Evolutionary conservation across 1,140 invertebrate genomes (phyloP).

Genomic region (Dreissena polymorpha): DNA sequence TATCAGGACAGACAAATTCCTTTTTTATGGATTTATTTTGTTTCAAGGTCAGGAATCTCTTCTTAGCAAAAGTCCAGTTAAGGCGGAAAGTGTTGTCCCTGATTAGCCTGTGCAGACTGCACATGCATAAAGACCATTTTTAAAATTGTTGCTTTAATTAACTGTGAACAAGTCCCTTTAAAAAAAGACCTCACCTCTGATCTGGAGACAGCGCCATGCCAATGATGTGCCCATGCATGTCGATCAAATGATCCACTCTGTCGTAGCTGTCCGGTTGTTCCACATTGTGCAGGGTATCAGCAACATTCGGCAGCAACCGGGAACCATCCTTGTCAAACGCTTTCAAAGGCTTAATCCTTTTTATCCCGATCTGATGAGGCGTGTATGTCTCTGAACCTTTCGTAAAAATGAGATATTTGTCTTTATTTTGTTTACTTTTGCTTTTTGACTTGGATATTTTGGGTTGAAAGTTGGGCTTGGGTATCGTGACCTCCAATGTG

Average conservation of each 20-base stretch:
- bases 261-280: slow-evolving; percentile 79
- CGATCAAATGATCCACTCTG: slow-evolving; percentile 90
- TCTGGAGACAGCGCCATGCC: slow-evolving; percentile 94
- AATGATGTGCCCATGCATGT: slow-evolving; percentile 93
- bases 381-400: slow-evolving; percentile 92
- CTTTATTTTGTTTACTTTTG: slow-evolving; percentile 68
- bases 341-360: slow-evolving; percentile 85
- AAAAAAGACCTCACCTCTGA: slow-evolving; percentile 83
- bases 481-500: neutral
- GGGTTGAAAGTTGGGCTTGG: slow-evolving; percentile 9
- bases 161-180: no score
- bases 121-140: no score
- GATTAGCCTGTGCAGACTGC: no score
- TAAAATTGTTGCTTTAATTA: no score
- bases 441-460: slow-evolving; percentile 8
- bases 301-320: slow-evolving; percentile 64
- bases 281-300: slow-evolving; percentile 57
- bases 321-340: slow-evolving; percentile 16
- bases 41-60: no score
- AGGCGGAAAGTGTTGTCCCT: no score
- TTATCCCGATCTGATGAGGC: slow-evolving; percentile 93
- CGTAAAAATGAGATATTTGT: slow-evolving; percentile 92
- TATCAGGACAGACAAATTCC: no score
- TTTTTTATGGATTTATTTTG: no score
- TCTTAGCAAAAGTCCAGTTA: no score